These are phyloP conservation scores for Prenolepis imparis DNA, from an alignment of 2,888 invertebrate species.

Conservation along the genomic window DNA sequence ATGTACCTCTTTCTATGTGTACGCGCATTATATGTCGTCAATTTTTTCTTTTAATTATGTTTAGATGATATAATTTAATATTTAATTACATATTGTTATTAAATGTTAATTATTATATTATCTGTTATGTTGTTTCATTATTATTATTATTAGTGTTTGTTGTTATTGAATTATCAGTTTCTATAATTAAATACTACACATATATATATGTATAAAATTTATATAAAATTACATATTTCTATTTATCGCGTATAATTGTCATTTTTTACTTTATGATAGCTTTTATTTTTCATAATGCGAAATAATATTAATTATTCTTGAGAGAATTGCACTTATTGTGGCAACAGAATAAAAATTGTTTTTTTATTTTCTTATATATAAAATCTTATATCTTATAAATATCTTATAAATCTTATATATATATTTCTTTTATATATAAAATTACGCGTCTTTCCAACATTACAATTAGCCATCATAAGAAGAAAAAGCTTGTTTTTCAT, in stretches of 20 bases:
- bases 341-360: neutral
- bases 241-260: no score
- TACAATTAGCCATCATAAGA: conserved; percentile 30
- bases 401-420: no score
- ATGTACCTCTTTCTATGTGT: neutral
- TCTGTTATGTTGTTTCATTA: neutral
- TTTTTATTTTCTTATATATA: neutral
- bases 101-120: neutral
- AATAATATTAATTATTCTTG: neutral
- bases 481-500: conserved; percentile 28
- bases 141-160: neutral
- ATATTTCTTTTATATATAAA: neutral
- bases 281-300: neutral
- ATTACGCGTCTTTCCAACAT: neutral
- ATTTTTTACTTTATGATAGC: neutral
- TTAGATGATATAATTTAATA: neutral
- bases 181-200: neutral
- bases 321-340: neutral
- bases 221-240: neutral
- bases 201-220: neutral
- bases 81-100: neutral
- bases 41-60: neutral
- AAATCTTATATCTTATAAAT: no score
- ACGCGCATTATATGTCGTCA: neutral
- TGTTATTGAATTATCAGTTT: neutral